Base-by-base conservation (phyloP, 2,797 vertebrate species). In the Zonotrichia albicollis region DNA sequence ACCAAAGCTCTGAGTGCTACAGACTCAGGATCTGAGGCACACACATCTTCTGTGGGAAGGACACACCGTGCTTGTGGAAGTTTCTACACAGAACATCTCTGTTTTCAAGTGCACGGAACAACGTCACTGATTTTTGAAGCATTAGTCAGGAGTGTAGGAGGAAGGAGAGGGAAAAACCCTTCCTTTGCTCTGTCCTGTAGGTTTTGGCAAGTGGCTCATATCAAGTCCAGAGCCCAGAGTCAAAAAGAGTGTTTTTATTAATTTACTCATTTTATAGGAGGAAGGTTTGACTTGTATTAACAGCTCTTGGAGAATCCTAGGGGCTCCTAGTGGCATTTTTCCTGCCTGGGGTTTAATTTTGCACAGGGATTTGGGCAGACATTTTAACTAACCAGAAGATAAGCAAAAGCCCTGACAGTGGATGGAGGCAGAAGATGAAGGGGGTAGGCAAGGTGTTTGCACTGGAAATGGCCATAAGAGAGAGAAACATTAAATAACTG, bases 1-100 rank as follows among this genome's bases (percentile, higher is more conserved):
- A 93, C 77, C 75, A 68, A 58, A 81, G 60, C 80, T 94, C 91
- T 92, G 79, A 65, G n/a, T 93, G 75, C 68, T 84, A 58, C 64
- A 82, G 89, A 48, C 62, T 87, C 30, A 6, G 87, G 32, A 25
- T 79, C 62, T 71, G 85, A 79, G 61, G 48, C 43, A 64, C 55
- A 43, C 0, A 0, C 86, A 38, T 70, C 84, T 79, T 70, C 70
- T 66, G 67, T 19, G 40, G 83, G 61, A 72, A 58, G 83, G 89
- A 65, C 68, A 60, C 48, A 58, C 45, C 0, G 1, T 46, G 64
- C 68, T 93, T 68, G 50, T 73, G 76, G 89, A 89, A 92, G 40
- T 84, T 94, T 53, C 93, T 84, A 53, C 67, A 82, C 75, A 94
- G 90, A 92, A 51, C 45, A 48, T 85, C 76, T 92, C 86, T 90